A percentile compares a stretch with the other conserved stretches of the same genome.
These are phyloP conservation scores for Tupiocoris notatus DNA, from an alignment of 2,888 invertebrate genomes.

Conservation along the genomic window DNA sequence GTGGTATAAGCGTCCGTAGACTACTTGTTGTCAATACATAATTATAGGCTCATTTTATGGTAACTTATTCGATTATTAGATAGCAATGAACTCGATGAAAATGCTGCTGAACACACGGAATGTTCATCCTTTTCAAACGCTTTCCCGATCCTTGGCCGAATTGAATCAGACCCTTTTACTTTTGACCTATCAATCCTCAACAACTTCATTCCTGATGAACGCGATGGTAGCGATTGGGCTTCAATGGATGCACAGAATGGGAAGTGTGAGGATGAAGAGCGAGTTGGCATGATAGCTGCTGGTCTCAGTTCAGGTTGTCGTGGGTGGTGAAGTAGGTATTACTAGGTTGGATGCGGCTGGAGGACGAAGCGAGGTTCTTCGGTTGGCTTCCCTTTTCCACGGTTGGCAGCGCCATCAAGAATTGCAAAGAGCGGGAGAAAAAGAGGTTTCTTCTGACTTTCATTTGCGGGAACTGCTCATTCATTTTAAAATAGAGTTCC, in stretches of 20 bases:
- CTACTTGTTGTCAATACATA: too few relatives aligned
- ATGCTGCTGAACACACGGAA: too few relatives aligned
- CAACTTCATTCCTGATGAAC: neutral
- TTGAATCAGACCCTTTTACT: neutral
- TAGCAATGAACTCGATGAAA: too few relatives aligned
- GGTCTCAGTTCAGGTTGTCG: neutral
- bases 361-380: neutral
- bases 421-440: neutral
- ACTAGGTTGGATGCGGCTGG: neutral
- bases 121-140: too few relatives aligned
- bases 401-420: neutral
- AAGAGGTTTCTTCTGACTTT: neutral
- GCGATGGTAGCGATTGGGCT: too few relatives aligned
- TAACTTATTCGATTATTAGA: too few relatives aligned
- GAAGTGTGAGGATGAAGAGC: neutral
- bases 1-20: too few relatives aligned
- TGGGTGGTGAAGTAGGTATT: too few relatives aligned
- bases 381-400: neutral
- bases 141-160: neutral
- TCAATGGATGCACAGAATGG: too few relatives aligned
- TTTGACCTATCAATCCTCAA: neutral
- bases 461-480: slow-evolving; percentile 3
- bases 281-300: neutral
- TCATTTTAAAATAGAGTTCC: slow-evolving; percentile 4
- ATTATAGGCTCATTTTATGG: too few relatives aligned